Evolutionary conservation across 2,797 vertebrate species (phyloP).

Genomic region (Tympanoctomys barrerae): DNA sequence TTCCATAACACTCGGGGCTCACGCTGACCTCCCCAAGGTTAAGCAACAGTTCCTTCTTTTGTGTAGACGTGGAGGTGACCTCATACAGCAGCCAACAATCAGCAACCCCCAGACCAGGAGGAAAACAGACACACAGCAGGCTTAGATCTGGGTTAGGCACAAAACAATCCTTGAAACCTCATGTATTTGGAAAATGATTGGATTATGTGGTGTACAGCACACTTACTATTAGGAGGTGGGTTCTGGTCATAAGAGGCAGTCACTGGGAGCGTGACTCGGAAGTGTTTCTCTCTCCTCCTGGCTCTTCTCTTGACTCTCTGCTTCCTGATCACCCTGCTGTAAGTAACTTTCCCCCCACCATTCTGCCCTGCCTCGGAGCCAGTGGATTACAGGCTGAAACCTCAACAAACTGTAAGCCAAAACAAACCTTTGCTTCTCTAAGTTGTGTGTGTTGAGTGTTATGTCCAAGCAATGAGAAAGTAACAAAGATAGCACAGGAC

Average conservation of each 20-base stretch:
- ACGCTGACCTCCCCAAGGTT: neutral
- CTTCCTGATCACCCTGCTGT: neutral
- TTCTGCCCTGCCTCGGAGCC: neutral
- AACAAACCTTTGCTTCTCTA: neutral
- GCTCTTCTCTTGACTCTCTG: neutral
- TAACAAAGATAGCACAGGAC: neutral
- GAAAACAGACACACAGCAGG: neutral
- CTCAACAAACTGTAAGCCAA: neutral
- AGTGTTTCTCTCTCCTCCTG: neutral
- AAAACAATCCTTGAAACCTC: neutral
- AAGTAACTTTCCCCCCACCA: neutral
- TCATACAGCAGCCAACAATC: neutral
- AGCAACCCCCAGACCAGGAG: neutral
- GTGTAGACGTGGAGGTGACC: neutral
- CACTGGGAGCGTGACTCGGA: neutral
- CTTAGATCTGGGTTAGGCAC: neutral
- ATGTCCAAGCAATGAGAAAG: neutral
- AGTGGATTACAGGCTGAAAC: neutral
- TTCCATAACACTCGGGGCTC: neutral
- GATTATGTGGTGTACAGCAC: neutral
- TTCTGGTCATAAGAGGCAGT: neutral
- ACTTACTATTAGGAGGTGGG: neutral
- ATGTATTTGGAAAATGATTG: neutral
- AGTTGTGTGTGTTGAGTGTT: neutral
- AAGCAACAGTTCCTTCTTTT: neutral